These are phyloP conservation scores for Harmothoe impar DNA, from an alignment of 2,888 invertebrate genomes.

Conservation along the genomic window DNA sequence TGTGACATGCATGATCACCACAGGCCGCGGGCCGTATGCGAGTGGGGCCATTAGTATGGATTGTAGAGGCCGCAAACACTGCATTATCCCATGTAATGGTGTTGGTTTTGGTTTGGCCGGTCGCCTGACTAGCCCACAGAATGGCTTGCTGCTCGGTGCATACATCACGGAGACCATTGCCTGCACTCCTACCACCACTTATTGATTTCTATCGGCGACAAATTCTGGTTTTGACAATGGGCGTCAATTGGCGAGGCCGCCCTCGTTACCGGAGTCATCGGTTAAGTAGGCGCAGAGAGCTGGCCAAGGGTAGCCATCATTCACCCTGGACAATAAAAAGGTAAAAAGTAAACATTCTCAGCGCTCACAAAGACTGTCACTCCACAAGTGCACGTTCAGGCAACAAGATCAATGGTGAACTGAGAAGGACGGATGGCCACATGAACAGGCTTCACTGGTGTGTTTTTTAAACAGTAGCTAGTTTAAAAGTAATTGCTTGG, in stretches of 20 bases:
- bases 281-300: constrained; percentile 25
- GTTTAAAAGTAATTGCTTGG: no score
- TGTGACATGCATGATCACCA: constrained; percentile 55
- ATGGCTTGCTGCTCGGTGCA: neutral
- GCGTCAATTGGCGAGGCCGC: constrained; percentile 18
- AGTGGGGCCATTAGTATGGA: constrained; percentile 51
- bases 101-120: constrained; percentile 3
- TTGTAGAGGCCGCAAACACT: constrained; percentile 28
- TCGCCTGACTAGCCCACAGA: constrained; percentile 53
- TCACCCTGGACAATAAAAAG: neutral
- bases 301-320: neutral
- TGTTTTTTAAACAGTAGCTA: no score
- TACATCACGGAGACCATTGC: constrained; percentile 1
- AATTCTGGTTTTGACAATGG: constrained; percentile 53
- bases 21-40: neutral
- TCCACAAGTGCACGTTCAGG: neutral
- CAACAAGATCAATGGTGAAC: neutral
- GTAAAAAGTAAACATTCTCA: neutral
- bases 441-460: no score
- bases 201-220: constrained; percentile 59
- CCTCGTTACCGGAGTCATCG: constrained; percentile 27
- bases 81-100: constrained; percentile 42
- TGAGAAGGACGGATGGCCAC: neutral
- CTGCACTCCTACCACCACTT: neutral
- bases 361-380: neutral